A percentile compares a stretch with the other conserved stretches of the same genome.
phyloP scores from a whole-genome alignment of 2,113 vertebrate species.

The Psophia crepitans region DNA sequence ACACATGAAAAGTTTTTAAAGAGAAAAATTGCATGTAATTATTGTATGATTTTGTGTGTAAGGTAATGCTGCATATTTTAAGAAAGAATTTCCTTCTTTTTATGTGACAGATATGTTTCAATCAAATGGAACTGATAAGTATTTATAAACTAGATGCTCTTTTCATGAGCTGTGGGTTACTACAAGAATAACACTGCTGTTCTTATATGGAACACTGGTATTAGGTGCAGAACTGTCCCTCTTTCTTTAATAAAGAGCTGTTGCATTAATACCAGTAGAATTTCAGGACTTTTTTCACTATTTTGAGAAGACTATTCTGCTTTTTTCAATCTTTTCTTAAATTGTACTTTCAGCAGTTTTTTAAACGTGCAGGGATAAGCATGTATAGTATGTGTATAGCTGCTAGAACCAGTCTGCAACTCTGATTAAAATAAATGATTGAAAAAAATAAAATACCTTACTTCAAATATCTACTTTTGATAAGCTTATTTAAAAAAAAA shows the following conservation, averaged over 20 bases:
- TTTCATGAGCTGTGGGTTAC: slow-evolving; percentile 65
- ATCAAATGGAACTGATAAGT: slow-evolving; percentile 53
- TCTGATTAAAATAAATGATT: slow-evolving; percentile 39
- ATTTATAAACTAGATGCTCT: slow-evolving; percentile 65
- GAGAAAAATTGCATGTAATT: background rate
- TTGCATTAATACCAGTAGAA: slow-evolving; percentile 7
- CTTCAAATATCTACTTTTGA: slow-evolving; percentile 34
- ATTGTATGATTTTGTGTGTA: background rate
- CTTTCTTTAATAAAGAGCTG: background rate
- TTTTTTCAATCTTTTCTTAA: slow-evolving; percentile 47
- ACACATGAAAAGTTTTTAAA: slow-evolving; percentile 19
- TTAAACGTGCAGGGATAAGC: slow-evolving; percentile 42
- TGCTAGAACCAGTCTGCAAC: slow-evolving; percentile 45
- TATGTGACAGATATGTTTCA: slow-evolving; percentile 10
- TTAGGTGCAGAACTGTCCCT: slow-evolving; percentile 21
- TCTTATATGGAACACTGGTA: background rate
- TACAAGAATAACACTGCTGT: slow-evolving; percentile 36
- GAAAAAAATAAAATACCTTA: background rate
- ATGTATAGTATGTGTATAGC: background rate
- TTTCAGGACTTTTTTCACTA: background rate
- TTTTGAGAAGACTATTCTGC: slow-evolving; percentile 22
- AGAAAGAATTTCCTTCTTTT: slow-evolving; percentile 34
- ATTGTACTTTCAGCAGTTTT: slow-evolving; percentile 34
- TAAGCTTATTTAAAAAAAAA: background rate
- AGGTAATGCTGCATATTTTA: slow-evolving; percentile 11